Conservation (phyloP, 2,888 invertebrate genomes). For the Pegoplata infirma region DNA sequence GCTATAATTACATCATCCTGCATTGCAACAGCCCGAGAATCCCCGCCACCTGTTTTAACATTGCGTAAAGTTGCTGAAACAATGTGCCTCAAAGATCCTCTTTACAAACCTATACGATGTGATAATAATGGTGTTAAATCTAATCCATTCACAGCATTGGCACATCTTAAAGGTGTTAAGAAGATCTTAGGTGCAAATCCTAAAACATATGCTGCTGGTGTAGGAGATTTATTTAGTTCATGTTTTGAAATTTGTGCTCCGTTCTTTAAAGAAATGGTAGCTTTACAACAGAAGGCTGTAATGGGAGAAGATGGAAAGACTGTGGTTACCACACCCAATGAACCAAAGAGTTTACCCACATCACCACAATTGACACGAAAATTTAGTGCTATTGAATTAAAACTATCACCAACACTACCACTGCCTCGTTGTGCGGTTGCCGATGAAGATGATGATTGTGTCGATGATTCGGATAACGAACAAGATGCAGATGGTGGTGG, state of each 20-base stretch:
- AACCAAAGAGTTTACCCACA: conserved; percentile 80
- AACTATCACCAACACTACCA: conserved; percentile 67
- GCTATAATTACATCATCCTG: conserved; percentile 80
- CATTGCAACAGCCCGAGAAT: conserved; percentile 40
- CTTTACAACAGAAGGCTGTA: conserved; percentile 71
- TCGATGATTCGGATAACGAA: conserved; percentile 70
- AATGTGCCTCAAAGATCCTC: conserved; percentile 90
- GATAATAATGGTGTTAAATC: conserved; percentile 79
- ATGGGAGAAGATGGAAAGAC: conserved; percentile 53
- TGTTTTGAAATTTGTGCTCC: conserved; percentile 89
- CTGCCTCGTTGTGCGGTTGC: conserved; percentile 47
- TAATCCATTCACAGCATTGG: conserved; percentile 87
- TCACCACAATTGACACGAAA: conserved; percentile 79
- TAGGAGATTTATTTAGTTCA: conserved; percentile 84
- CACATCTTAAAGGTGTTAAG: conserved; percentile 88
- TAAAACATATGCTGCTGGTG: conserved; percentile 78
- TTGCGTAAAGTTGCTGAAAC: conserved; percentile 88
- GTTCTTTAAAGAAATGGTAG: conserved; percentile 78
- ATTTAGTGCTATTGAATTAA: conserved; percentile 73
- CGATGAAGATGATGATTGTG: conserved; percentile 69
- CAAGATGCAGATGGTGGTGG: conserved; percentile 76
- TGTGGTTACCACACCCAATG: conserved; percentile 64
- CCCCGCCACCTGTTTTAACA: conserved; percentile 75
- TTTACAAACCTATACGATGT: conserved; percentile 83
- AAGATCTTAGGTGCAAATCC: conserved; percentile 86